Conservation (phyloP, 2,888 invertebrate species). For the Allolobophora icterica region DNA sequence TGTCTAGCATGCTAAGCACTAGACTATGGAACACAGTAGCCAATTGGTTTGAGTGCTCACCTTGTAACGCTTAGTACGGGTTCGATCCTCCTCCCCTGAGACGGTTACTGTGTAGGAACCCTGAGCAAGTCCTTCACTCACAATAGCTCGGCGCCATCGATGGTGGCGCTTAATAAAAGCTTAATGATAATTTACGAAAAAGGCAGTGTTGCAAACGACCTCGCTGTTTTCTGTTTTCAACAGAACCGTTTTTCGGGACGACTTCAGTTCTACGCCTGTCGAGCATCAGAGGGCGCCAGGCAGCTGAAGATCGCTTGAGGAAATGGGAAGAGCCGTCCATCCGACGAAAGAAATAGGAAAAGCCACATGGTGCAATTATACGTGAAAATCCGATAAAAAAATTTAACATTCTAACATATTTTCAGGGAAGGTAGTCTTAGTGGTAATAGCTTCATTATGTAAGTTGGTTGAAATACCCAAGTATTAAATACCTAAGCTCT, state of each 20-base stretch:
- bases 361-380: neutral
- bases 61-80: too few species aligned
- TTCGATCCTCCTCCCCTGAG: too few species aligned
- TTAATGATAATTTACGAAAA: too few species aligned
- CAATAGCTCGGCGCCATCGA: too few species aligned
- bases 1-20: too few species aligned
- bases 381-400: neutral
- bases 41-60: too few species aligned
- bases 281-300: constrained; percentile 47
- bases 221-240: neutral
- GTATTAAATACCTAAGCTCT: too few species aligned
- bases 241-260: constrained; percentile 40
- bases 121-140: too few species aligned
- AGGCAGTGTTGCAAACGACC: too few species aligned
- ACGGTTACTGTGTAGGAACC: too few species aligned
- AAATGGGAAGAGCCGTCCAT: neutral
- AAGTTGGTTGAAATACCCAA: neutral
- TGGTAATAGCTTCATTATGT: neutral
- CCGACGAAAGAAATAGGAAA: neutral
- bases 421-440: neutral
- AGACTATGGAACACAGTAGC: too few species aligned
- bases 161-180: too few species aligned
- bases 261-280: constrained; percentile 43
- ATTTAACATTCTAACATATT: neutral
- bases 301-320: neutral